Percentiles rank a stretch among this genome's conserved stretches.
Conservation (phyloP, 2,888 invertebrate species). For the Eurois occulta region DNA sequence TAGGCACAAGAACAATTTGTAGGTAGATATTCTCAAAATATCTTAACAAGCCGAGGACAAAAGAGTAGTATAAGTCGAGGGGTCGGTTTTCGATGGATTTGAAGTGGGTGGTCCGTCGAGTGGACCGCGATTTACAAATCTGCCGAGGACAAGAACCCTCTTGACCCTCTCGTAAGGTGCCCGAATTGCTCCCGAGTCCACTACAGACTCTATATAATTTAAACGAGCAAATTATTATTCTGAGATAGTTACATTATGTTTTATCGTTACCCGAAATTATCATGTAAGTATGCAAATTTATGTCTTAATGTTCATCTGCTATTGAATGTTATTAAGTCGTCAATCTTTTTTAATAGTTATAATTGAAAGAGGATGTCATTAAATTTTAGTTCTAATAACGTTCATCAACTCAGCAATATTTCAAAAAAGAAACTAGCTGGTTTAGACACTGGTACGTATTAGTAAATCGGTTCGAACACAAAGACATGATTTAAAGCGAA, state of each 20-base stretch:
- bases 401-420: conserved; percentile 5
- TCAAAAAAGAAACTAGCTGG: background rate
- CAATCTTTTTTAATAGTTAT: conserved; percentile 35
- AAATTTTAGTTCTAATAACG: conserved; percentile 13
- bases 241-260: conserved; percentile 10
- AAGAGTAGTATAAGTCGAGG: conserved; percentile 70
- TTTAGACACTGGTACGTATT: background rate
- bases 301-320: conserved; percentile 25
- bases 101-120: conserved; percentile 76
- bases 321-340: conserved; percentile 37
- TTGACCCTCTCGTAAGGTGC: conserved; percentile 75
- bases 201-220: conserved; percentile 66
- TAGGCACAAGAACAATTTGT: conserved; percentile 55
- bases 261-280: background rate
- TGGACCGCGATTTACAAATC: conserved; percentile 85
- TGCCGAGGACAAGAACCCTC: conserved; percentile 79
- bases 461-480: conserved; percentile 51
- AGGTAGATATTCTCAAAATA: conserved; percentile 40
- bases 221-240: conserved; percentile 37
- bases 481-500: conserved; percentile 64
- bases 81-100: conserved; percentile 71
- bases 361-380: conserved; percentile 37
- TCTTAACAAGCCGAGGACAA: conserved; percentile 73
- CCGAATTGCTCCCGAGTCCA: conserved; percentile 64
- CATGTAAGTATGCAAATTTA: conserved; percentile 20